These are phyloP conservation scores for Haliclona indistincta DNA, from an alignment of 37 sponge, comb jelly and placozoan species.

Conservation along the genomic window DNA sequence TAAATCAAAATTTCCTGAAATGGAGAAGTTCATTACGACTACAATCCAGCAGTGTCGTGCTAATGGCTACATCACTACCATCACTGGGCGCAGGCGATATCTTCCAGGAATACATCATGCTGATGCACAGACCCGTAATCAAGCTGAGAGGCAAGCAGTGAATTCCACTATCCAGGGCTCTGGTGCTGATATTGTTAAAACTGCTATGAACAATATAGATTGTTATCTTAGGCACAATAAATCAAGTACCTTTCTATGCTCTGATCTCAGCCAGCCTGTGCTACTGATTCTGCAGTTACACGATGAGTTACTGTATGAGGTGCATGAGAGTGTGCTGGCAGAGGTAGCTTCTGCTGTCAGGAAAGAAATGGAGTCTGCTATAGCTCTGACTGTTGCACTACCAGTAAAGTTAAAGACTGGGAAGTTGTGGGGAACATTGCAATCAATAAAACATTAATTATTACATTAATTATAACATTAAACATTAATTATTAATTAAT, in stretches of 20 bases:
- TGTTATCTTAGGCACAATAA: not conserved
- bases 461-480: not conserved
- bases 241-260: not conserved
- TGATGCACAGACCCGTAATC: conserved; percentile 45
- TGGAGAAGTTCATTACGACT: conserved; percentile 67
- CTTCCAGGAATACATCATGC: conserved; percentile 75
- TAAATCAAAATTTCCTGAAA: conserved; percentile 70
- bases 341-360: conserved; percentile 65
- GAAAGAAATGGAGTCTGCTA: conserved; percentile 86
- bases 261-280: not conserved
- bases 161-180: conserved; percentile 96
- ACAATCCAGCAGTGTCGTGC: conserved; percentile 66
- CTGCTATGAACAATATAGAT: conserved; percentile 90
- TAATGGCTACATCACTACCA: conserved; percentile 76
- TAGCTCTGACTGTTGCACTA: conserved; percentile 60
- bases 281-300: conserved; percentile 87
- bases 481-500: too few species aligned
- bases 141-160: conserved; percentile 93
- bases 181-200: conserved; percentile 96
- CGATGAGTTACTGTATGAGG: conserved; percentile 95
- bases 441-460: conserved; percentile 22
- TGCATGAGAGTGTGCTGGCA: conserved; percentile 32
- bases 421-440: conserved; percentile 75
- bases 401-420: conserved; percentile 87
- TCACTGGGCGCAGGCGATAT: conserved; percentile 77